Conservation (phyloP, 2,888 invertebrate species). For the Rotaria magnacalcarata region DNA sequence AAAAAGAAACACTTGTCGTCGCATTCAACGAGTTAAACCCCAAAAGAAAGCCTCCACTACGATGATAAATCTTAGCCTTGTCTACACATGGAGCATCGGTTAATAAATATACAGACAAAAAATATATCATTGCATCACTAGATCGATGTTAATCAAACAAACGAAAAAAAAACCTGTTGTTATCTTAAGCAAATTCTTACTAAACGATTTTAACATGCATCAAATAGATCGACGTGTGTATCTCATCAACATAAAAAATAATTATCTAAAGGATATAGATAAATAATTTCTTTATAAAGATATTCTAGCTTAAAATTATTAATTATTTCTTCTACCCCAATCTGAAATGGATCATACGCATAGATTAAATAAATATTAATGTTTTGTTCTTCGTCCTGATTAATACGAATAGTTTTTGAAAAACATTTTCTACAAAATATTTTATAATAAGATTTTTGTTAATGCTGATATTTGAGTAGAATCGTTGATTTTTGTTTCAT, state of each 20-base stretch:
- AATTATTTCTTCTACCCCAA: background rate
- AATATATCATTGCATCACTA: background rate
- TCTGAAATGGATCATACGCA: background rate
- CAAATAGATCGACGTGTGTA: background rate
- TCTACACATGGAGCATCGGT: background rate
- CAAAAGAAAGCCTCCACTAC: background rate
- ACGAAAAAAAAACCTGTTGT: background rate
- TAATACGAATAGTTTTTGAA: background rate
- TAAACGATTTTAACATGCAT: background rate
- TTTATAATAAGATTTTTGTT: background rate
- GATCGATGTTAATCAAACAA: background rate
- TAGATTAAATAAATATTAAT: background rate
- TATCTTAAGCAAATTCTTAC: background rate
- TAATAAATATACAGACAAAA: background rate
- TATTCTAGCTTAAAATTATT: no score
- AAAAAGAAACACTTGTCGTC: constrained; percentile 8
- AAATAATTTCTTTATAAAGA: no score
- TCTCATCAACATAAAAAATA: no score
- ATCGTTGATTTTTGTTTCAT: background rate
- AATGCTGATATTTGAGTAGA: background rate
- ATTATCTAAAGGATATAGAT: no score
- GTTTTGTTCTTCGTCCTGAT: background rate
- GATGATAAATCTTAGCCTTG: background rate
- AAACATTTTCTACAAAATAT: background rate
- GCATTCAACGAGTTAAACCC: background rate